Base-by-base conservation (phyloP, 2,113 vertebrate species). In the Tiliqua scincoides region DNA sequence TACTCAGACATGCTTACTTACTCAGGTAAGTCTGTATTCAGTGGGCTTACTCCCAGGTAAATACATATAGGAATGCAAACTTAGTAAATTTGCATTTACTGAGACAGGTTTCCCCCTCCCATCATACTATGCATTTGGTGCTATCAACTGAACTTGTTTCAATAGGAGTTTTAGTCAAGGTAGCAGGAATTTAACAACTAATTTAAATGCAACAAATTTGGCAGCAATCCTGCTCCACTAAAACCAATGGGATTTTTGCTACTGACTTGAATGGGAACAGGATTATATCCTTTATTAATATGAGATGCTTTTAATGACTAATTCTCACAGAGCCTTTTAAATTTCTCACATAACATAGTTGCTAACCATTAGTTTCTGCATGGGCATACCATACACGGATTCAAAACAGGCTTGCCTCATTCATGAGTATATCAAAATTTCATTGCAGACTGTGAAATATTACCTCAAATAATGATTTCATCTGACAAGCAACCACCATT, bases 401-500 rank as follows among this genome's bases (percentile, higher is more conserved):
- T 81, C 43, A 87, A 88, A 88, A 83, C 87, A 81, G 79, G 32
- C 27, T 90, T 86, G 73, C 21, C 43, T 89, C 89, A 74, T 77
- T 88, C 89, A 83, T 67, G 48, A 79, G 0, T 23, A 78, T 57
- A 91, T 84, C 63, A 87, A 20, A 10, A 85, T 88, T 84, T 84
- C 67, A 68, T 32, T 25, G 70, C 15, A 79, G 59, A 67, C 27
- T 79, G 43, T 79, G 59, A 88, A 88, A 75, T 89, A 89, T 54
- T 83, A 61, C 88, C 15, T 78, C 87, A 71, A 30, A 86, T 88
- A 91, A 92, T 87, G 3, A 48, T 5, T 86, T 76, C 85, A 83
- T 87, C 92, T 84, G 35, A 82, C 87, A 93, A 93, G 85, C 7
- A 93, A 89, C 54, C 23, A 88, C 76, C 91, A 93, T 91, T 91